phyloP scores from a whole-genome alignment of 2,113 vertebrate species.

The Candoia aspera region DNA sequence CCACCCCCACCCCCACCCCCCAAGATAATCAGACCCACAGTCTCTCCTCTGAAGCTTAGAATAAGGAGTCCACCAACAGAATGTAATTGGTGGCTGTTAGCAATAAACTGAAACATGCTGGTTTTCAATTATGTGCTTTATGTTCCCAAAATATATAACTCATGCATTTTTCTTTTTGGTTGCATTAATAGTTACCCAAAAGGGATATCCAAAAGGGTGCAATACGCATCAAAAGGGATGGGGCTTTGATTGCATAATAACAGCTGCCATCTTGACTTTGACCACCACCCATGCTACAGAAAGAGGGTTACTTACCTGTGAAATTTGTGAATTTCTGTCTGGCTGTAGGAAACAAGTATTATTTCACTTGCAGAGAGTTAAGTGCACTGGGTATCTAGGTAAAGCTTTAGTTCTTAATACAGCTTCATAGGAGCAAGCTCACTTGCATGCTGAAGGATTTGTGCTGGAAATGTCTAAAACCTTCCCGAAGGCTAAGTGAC shows the following conservation, averaged over 20 bases:
- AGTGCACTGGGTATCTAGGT: background rate
- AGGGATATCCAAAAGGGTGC: background rate
- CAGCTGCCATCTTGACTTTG: background rate
- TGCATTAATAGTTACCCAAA: background rate
- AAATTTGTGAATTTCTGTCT: background rate
- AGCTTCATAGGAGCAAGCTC: background rate
- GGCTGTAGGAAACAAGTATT: background rate
- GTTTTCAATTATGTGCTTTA: background rate
- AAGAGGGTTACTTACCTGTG: background rate
- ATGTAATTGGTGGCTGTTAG: background rate
- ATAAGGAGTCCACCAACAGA: background rate
- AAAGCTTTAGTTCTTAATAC: too few relatives aligned
- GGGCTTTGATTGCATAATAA: background rate
- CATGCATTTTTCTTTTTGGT: background rate
- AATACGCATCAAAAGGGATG: background rate
- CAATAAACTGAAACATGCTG: background rate
- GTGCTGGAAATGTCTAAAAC: background rate
- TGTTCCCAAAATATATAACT: background rate
- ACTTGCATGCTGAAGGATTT: background rate
- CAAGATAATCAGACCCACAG: too few relatives aligned
- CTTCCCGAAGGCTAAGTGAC: background rate
- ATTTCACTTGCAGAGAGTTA: background rate
- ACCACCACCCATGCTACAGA: background rate
- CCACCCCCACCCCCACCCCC: too few relatives aligned
- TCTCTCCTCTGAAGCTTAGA: background rate